phyloP scores from a whole-genome alignment of 2,113 vertebrate genomes.

The Condylura cristata region DNA sequence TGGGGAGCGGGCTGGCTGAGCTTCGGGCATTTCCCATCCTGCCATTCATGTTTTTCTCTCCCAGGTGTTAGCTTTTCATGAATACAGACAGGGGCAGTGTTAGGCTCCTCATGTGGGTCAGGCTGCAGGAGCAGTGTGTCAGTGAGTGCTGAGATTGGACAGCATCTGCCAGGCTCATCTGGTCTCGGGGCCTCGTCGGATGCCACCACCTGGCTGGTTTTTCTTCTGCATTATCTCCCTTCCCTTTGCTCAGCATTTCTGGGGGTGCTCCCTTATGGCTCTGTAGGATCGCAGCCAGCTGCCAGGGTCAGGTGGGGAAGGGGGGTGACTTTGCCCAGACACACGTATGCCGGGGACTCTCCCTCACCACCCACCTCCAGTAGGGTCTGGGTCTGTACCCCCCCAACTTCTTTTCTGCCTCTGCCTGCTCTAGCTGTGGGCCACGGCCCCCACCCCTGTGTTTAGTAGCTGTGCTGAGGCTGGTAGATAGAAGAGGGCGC shows the following conservation, averaged over 20 bases:
- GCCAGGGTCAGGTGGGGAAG: neutral
- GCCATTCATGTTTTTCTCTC: neutral
- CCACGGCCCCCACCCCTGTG: neutral
- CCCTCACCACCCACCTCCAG: neutral
- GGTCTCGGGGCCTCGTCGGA: neutral
- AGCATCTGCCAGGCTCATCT: neutral
- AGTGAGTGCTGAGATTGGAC: neutral
- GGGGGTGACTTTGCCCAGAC: neutral
- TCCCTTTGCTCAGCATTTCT: neutral
- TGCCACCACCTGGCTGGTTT: neutral
- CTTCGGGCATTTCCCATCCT: neutral
- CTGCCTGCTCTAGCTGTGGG: accelerated
- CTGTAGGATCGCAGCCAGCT: neutral
- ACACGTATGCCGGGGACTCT: neutral
- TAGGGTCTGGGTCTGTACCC: neutral
- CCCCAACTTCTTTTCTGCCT: neutral
- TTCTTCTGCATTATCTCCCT: neutral
- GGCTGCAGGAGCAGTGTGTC: neutral
- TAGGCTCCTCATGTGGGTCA: neutral
- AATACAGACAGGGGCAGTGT: neutral
- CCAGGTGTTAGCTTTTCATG: neutral
- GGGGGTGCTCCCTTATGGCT: neutral
- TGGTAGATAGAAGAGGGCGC: neutral
- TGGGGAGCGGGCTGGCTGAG: neutral
- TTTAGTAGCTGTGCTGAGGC: neutral